phyloP scores from a whole-genome alignment of 2,113 vertebrate genomes.

The Raja brachyura region DNA sequence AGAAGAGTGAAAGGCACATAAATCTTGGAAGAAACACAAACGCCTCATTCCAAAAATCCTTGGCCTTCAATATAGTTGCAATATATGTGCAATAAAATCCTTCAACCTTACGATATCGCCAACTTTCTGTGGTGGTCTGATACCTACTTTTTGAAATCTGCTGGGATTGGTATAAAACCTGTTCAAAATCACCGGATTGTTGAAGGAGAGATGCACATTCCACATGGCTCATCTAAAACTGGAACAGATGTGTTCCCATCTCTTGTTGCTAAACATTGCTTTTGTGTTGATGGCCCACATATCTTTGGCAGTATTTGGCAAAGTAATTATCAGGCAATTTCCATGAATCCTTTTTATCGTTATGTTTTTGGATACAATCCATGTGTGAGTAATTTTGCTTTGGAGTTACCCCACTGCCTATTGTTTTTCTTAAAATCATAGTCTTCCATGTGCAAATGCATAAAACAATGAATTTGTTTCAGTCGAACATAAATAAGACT shows the following conservation, averaged over 20 bases:
- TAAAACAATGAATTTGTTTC: not conserved
- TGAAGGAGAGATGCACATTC: not conserved
- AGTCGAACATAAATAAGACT: not conserved
- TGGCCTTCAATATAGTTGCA: not conserved
- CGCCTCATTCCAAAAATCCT: not conserved
- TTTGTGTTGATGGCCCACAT: not conserved
- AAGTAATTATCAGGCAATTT: not conserved
- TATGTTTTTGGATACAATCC: not conserved
- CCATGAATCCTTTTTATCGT: not conserved
- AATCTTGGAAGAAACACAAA: not conserved
- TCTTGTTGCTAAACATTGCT: not conserved
- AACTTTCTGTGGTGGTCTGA: conserved; percentile 23
- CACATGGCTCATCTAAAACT: conserved; percentile 21
- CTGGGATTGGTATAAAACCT: conserved; percentile 6
- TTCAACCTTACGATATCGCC: not conserved
- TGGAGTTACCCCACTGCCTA: not conserved
- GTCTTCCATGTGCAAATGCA: not conserved
- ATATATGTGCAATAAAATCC: not conserved
- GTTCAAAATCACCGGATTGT: not conserved
- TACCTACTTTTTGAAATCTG: conserved; percentile 17
- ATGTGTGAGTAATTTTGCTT: not conserved
- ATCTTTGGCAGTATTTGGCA: not conserved
- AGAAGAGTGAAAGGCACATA: not conserved
- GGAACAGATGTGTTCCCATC: conserved; percentile 11
- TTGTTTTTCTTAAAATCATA: not conserved